Conservation (phyloP, 2,113 vertebrate species). For the Callocephalon fimbriatum region DNA sequence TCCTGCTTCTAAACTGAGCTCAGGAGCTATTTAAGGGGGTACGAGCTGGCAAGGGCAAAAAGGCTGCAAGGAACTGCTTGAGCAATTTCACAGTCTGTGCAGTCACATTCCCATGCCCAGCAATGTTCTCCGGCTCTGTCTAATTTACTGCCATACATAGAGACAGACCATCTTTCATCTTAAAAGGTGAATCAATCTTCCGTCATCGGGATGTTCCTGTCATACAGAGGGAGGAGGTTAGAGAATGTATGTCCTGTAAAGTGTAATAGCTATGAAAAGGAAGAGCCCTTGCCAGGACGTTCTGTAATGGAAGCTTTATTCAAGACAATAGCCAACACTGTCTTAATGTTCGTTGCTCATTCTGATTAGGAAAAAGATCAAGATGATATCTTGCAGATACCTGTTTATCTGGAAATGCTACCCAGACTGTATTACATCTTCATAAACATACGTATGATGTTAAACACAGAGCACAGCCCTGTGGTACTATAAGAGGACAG, state of each 20-base stretch:
- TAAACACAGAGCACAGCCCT: background rate
- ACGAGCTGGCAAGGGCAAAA: background rate
- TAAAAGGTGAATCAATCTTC: conserved; percentile 21
- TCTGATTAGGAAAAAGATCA: background rate
- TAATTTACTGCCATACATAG: background rate
- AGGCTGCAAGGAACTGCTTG: background rate
- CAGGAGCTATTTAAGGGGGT: background rate
- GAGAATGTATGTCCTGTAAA: background rate
- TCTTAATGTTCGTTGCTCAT: background rate
- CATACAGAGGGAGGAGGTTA: background rate
- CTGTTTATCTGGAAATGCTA: background rate
- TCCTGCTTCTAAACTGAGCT: background rate
- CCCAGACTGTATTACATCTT: background rate
- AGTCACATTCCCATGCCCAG: background rate
- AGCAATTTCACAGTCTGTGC: background rate
- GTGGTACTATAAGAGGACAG: background rate
- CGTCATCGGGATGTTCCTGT: background rate
- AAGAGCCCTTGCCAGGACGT: background rate
- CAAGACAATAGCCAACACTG: background rate
- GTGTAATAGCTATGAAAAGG: background rate
- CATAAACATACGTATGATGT: background rate
- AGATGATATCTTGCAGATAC: background rate
- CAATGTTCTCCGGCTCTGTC: background rate
- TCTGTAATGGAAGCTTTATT: background rate
- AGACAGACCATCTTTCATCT: background rate